A percentile compares a stretch with the other conserved stretches of the same genome.
These are phyloP conservation scores for Saguinus imperator DNA, from an alignment of 2,113 vertebrate species.

Conservation along the genomic window DNA sequence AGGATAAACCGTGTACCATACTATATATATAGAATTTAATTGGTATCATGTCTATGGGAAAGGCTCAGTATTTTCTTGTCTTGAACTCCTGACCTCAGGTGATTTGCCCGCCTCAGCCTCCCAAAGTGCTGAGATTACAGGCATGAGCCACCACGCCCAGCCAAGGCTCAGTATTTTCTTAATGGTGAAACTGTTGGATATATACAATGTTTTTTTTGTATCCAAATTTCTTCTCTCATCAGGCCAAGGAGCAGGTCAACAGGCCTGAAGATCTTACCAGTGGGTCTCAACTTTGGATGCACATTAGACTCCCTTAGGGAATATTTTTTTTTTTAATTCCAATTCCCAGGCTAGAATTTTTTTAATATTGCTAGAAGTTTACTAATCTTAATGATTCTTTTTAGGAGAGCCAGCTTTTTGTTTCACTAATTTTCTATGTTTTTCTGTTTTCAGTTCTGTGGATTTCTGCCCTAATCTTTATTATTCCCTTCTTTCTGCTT, in stretches of 20 bases:
- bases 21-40: background rate
- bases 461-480: background rate
- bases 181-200: background rate
- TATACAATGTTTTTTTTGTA: background rate
- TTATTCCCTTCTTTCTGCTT: background rate
- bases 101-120: too few species aligned
- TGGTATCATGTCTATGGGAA: background rate
- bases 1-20: background rate
- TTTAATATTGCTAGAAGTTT: background rate
- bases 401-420: background rate
- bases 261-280: background rate
- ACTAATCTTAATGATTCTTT: background rate
- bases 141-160: too few species aligned
- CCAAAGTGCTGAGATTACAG: too few species aligned
- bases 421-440: background rate
- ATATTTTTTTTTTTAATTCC: background rate
- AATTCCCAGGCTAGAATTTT: background rate
- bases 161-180: background rate
- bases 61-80: background rate
- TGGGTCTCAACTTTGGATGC: background rate
- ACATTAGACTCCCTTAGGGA: background rate
- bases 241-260: background rate
- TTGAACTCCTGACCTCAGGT: too few species aligned
- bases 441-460: background rate
- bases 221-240: background rate